A percentile compares a stretch with the other conserved stretches of the same genome.
Evolutionary conservation across 2,888 invertebrate genomes (phyloP).

Genomic region (Frankliniella fusca): DNA sequence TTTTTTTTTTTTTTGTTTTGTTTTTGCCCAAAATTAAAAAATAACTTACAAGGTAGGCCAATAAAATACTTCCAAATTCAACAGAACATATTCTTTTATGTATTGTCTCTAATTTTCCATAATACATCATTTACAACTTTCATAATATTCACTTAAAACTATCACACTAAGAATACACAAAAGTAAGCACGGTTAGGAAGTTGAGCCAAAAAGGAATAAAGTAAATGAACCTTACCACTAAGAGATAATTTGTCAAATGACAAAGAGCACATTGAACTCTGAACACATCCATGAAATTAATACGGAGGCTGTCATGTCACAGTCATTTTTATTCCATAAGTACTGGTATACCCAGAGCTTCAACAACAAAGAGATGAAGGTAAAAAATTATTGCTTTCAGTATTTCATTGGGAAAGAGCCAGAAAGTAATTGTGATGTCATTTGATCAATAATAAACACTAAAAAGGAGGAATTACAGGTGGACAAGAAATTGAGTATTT

Average conservation of each 20-base stretch:
- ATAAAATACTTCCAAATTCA: neutral
- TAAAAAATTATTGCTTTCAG: neutral
- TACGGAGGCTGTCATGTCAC: no score
- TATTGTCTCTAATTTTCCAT: slow-evolving; percentile 17
- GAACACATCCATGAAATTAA: neutral
- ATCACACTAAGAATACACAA: slow-evolving; percentile 12
- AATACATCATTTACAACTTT: slow-evolving; percentile 15
- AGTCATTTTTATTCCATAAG: neutral
- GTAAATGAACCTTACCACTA: neutral
- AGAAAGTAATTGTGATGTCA: neutral
- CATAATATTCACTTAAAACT: neutral
- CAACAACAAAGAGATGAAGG: neutral
- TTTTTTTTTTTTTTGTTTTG: neutral
- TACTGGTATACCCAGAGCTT: neutral
- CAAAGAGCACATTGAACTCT: neutral
- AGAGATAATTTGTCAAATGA: neutral
- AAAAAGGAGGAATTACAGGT: neutral
- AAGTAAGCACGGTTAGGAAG: slow-evolving; percentile 5
- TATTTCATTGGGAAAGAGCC: neutral
- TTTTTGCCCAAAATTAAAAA: neutral
- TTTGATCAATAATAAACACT: neutral
- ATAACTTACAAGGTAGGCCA: neutral
- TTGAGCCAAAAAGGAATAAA: neutral
- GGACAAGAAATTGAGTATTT: neutral
- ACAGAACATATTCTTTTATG: slow-evolving; percentile 21